Evolutionary conservation across 2,888 invertebrate genomes (phyloP).

Genomic region (Saturnia pavonia): DNA sequence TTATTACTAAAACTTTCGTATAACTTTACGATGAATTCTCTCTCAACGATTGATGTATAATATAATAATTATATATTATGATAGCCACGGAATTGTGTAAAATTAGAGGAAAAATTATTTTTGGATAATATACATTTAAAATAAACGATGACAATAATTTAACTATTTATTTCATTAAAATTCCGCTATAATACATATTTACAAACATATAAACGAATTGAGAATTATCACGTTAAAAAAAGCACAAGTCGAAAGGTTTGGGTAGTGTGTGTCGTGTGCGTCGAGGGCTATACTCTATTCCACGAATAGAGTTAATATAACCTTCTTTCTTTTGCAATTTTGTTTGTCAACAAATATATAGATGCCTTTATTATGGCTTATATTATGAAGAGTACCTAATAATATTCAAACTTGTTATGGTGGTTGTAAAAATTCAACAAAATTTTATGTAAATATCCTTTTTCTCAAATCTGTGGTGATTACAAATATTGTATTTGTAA

Average conservation of each 20-base stretch:
- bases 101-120: not conserved
- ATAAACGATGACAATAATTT: slow-evolving; percentile 53
- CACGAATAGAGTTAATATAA: too few species aligned
- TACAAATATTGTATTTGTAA: too few species aligned
- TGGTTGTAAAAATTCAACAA: too few species aligned
- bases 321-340: too few species aligned
- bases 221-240: slow-evolving; percentile 74
- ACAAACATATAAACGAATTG: slow-evolving; percentile 78
- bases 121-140: slow-evolving; percentile 26
- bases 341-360: too few species aligned
- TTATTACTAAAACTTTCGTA: slow-evolving; percentile 39
- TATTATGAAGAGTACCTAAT: too few species aligned
- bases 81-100: not conserved
- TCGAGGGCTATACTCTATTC: too few species aligned
- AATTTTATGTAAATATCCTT: too few species aligned
- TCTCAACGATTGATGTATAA: not conserved
- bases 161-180: slow-evolving; percentile 77
- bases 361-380: too few species aligned
- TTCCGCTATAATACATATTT: slow-evolving; percentile 82
- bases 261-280: not conserved
- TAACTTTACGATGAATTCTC: not conserved
- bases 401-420: too few species aligned
- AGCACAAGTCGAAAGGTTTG: slow-evolving; percentile 32
- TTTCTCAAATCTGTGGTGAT: too few species aligned
- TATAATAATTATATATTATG: too few species aligned